Base-by-base conservation (phyloP, 1,140 invertebrate species). In the Trichoplusia ni region DNA sequence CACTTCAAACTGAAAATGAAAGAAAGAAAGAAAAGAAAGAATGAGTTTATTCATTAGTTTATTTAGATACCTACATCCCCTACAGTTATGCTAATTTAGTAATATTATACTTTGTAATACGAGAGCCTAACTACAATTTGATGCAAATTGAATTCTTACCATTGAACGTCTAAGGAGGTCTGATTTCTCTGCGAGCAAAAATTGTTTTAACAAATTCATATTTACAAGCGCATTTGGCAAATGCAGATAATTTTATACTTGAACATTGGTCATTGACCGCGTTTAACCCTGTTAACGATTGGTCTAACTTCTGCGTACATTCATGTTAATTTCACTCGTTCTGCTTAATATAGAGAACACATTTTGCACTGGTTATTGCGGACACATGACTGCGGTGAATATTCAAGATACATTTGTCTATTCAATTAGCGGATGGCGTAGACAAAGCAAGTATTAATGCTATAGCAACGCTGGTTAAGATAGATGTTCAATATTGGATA, bases 211-310 rank as follows among this genome's bases (percentile, higher is more conserved):
- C 27, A 6, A 8, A n/a, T 4, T 16, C n/a, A 16, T 11, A 33
- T 33, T 51, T 3, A 27, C 21, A 18, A 27, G 7, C 18, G 47
- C 29, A 7, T 51, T 49, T 49, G 46, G 46, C 46, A 49, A 49
- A 25, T 29, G 25, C 4, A 31, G 46, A 31, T 49, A 49, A 29
- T 49, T 16, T 49, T 44, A 42, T 42, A 19, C 25, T 16, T 4
- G 27, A 0, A 49, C 46, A 49, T 51, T 51, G 47, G 47, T 21
- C 47, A 35, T 51, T 51, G 29, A 29, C 47, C 47, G 47, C 47
- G 8, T 21, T 9, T 35, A 29, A 51, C 47, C 29, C 29, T 35
- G 9, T 51, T 51, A 49, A 31, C 46, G 29, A 19, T 51, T 8
- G n/a, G 21, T n/a, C 29, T 18, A 19, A 33, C 46, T n/a, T 51